Evolutionary conservation across 1,140 invertebrate species (phyloP).

Genomic region (Drusus annulatus): DNA sequence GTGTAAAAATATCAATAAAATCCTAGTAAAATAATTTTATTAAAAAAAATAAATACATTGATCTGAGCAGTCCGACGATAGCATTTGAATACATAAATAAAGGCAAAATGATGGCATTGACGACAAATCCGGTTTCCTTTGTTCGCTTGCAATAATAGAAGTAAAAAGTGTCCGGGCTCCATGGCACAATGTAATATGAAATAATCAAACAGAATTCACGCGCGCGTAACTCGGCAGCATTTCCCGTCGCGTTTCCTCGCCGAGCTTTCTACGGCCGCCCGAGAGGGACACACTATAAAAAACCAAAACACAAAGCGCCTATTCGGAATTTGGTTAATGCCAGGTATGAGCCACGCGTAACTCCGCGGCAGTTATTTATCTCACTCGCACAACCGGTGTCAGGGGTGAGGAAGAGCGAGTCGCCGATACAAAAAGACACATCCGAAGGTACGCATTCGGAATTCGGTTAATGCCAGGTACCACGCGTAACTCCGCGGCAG

Average conservation of each 20-base stretch:
- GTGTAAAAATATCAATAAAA: neutral
- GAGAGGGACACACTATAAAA: constrained; percentile 42
- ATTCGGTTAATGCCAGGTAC: constrained; percentile 58
- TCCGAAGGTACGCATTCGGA: constrained; percentile 49
- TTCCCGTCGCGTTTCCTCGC: constrained; percentile 33
- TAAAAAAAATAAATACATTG: neutral
- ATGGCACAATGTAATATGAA: constrained; percentile 35
- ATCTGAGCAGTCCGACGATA: neutral
- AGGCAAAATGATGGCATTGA: neutral
- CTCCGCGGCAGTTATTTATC: constrained; percentile 49
- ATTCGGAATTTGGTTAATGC: constrained; percentile 55
- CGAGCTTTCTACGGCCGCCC: neutral
- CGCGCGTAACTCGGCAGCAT: constrained; percentile 49
- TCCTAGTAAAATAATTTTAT: neutral
- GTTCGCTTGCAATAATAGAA: constrained; percentile 27
- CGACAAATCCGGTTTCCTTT: constrained; percentile 41
- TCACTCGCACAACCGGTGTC: constrained; percentile 12
- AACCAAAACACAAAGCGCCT: constrained; percentile 43
- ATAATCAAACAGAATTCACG: constrained; percentile 24
- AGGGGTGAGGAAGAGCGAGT: constrained; percentile 36
- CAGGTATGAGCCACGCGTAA: constrained; percentile 56
- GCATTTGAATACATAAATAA: constrained; percentile 11
- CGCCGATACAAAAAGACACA: constrained; percentile 38
- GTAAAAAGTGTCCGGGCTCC: constrained; percentile 16
- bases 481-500: constrained; percentile 53